These are phyloP conservation scores for Cinclus cinclus DNA, from an alignment of 2,113 vertebrate species.

Conservation along the genomic window DNA sequence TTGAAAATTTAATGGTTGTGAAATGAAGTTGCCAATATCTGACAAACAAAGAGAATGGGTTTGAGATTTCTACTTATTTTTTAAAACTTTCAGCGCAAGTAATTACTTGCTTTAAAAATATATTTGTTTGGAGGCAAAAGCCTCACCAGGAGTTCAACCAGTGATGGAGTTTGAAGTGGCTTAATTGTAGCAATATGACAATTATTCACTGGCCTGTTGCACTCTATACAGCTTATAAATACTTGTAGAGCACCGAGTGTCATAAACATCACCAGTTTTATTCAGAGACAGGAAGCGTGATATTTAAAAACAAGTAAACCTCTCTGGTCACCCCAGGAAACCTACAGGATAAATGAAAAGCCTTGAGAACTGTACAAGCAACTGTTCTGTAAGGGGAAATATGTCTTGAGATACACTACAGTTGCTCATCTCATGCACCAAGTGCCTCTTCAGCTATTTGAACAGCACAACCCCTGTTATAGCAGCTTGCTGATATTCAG, in stretches of 20 bases:
- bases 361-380: neutral
- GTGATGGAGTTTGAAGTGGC: neutral
- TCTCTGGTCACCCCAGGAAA: neutral
- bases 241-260: neutral
- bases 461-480: neutral
- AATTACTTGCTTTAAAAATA: slow-evolving; percentile 6
- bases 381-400: neutral
- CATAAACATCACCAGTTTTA: neutral
- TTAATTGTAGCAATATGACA: neutral
- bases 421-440: neutral
- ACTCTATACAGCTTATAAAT: neutral
- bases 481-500: neutral
- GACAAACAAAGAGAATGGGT: neutral
- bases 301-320: neutral
- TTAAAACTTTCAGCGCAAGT: neutral
- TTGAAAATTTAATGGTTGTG: neutral
- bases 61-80: neutral
- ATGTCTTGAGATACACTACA: neutral
- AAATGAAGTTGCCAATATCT: neutral
- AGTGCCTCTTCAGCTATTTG: neutral
- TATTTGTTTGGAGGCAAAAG: neutral
- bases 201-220: neutral
- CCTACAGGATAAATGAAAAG: neutral
- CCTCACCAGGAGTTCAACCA: neutral
- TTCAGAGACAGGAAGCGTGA: neutral